Percentiles rank a stretch among this genome's conserved stretches.
Evolutionary conservation across 2,113 vertebrate genomes (phyloP).

Genomic region (Thamnophis sirtalis): DNA sequence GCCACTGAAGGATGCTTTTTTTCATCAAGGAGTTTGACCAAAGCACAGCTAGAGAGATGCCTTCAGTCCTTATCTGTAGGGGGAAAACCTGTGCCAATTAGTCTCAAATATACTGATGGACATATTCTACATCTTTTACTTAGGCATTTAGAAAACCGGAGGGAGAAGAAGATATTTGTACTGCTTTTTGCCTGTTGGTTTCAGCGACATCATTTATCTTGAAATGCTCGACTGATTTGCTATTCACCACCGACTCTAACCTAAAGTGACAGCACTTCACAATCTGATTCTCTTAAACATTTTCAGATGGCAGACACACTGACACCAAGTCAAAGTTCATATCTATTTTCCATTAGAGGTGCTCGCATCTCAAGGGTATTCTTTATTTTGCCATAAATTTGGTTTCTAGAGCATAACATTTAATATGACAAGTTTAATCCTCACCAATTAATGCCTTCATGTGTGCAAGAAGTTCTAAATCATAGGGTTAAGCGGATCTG

Average conservation of each 20-base stretch:
- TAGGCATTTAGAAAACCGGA: not conserved
- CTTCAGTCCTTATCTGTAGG: conserved; percentile 42
- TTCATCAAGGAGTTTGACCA: not conserved
- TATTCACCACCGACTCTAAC: conserved; percentile 27
- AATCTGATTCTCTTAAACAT: conserved; percentile 10
- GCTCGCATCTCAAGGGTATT: not conserved
- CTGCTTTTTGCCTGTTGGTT: conserved; percentile 12
- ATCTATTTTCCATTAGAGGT: conserved; percentile 9
- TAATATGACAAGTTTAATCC: conserved; percentile 4
- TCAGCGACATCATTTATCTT: conserved; percentile 5
- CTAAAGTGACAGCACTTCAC: conserved; percentile 21
- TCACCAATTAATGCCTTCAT: conserved; percentile 7
- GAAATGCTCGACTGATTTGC: conserved; percentile 8
- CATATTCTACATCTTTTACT: conserved; percentile 7
- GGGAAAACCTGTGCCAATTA: not conserved
- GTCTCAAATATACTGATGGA: conserved; percentile 24
- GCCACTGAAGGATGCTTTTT: not conserved
- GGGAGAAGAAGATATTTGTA: conserved; percentile 8
- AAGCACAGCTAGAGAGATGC: conserved; percentile 28
- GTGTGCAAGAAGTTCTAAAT: not conserved
- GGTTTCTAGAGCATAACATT: conserved; percentile 5
- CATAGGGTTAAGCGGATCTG: not conserved
- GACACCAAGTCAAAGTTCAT: conserved; percentile 14
- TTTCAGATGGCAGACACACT: conserved; percentile 30
- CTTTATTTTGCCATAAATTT: not conserved